These are phyloP conservation scores for Micropoecilia bifurca DNA, from an alignment of 2,797 vertebrate species.

Conservation along the genomic window DNA sequence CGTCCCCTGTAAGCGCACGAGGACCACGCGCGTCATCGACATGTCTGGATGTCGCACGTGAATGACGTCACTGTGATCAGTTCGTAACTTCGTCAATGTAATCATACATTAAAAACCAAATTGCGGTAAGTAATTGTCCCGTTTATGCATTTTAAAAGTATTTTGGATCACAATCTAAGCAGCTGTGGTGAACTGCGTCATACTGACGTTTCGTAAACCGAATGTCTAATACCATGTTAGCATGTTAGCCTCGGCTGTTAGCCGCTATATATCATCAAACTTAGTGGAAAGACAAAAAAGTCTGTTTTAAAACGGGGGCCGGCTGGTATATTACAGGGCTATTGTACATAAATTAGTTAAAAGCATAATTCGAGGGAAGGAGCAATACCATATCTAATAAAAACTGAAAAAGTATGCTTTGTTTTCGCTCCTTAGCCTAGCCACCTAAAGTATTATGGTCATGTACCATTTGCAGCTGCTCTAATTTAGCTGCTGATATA, in stretches of 20 bases:
- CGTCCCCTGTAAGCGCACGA: neutral
- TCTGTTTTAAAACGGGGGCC: neutral
- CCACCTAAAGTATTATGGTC: neutral
- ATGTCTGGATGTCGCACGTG: conserved; percentile 15
- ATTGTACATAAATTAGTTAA: neutral
- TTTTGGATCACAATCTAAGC: rapidly evolving
- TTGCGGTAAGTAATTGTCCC: neutral
- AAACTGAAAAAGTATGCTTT: neutral
- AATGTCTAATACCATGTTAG: neutral
- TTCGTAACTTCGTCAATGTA: neutral
- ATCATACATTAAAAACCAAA: neutral
- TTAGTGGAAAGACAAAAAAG: neutral
- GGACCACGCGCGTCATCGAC: neutral
- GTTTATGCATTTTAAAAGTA: neutral
- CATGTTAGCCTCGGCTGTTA: conserved; percentile 13
- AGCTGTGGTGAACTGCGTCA: neutral
- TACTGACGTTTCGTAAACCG: neutral
- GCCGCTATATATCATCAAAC: neutral
- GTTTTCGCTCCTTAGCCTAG: neutral
- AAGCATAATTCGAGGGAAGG: neutral
- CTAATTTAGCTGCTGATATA: neutral
- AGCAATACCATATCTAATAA: neutral
- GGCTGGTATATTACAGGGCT: neutral
- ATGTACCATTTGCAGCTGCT: neutral
- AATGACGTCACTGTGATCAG: conserved; percentile 29